Evolutionary conservation across 2,888 invertebrate genomes (phyloP).

Genomic region (Chrysolina haemoptera): DNA sequence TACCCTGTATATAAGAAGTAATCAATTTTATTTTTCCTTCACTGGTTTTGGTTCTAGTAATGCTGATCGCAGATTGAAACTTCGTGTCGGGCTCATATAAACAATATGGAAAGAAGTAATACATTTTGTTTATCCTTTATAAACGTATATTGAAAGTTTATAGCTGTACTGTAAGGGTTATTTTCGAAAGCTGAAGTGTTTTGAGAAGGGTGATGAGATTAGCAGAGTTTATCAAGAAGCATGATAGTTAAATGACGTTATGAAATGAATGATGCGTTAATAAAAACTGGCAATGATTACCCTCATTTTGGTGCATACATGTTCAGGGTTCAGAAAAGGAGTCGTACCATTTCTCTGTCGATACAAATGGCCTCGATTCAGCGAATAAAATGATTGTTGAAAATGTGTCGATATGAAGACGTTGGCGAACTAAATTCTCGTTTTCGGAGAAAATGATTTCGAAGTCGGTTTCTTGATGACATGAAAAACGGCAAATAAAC

Average conservation of each 20-base stretch:
- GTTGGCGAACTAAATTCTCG: not conserved
- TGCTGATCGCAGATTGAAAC: no score
- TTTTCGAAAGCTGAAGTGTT: not conserved
- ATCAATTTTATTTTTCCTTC: no score
- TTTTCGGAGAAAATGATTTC: no score
- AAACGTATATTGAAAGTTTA: not conserved
- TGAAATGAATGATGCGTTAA: slow-evolving; percentile 15
- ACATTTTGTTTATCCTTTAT: no score
- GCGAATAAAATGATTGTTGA: not conserved
- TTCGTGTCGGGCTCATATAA: no score
- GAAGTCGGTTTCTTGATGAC: slow-evolving; percentile 1
- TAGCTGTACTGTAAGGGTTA: slow-evolving; percentile 15
- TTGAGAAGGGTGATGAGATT: slow-evolving; percentile 31
- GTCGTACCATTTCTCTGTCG: not conserved
- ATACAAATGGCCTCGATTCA: not conserved
- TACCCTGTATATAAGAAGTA: no score
- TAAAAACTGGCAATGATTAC: not conserved
- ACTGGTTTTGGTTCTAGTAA: no score
- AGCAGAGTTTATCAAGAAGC: slow-evolving; percentile 66
- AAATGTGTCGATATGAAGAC: not conserved
- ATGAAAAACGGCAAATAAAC: slow-evolving; percentile 18
- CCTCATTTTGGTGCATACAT: not conserved
- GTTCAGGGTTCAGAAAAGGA: slow-evolving; percentile 12
- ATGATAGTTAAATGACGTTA: not conserved
- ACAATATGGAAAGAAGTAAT: no score